These are phyloP conservation scores for Boleophthalmus pectinirostris DNA, from an alignment of 2,113 vertebrate genomes.

Conservation along the genomic window DNA sequence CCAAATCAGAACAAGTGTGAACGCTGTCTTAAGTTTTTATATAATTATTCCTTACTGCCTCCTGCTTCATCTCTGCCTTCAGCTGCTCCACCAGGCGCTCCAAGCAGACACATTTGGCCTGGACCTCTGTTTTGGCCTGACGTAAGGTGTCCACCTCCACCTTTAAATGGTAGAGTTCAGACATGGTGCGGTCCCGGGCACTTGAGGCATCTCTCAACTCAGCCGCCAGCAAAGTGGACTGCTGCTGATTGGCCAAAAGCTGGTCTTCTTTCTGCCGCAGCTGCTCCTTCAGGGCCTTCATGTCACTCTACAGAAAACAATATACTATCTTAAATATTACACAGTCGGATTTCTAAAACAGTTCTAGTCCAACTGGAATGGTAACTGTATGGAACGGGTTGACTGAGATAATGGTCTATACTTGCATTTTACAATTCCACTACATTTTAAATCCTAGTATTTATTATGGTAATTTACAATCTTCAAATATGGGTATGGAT, in stretches of 20 bases:
- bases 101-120: slow-evolving; percentile 78
- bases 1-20: no score
- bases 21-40: no score
- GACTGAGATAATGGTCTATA: no score
- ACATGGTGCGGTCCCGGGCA: slow-evolving; percentile 89
- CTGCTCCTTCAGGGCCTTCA: slow-evolving; percentile 85
- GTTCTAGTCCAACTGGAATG: background rate
- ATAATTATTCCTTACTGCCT: slow-evolving; percentile 77
- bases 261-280: slow-evolving; percentile 94
- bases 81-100: slow-evolving; percentile 73
- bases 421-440: no score
- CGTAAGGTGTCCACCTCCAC: slow-evolving; percentile 81
- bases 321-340: background rate
- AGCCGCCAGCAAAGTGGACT: slow-evolving; percentile 85
- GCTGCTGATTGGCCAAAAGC: slow-evolving; percentile 90
- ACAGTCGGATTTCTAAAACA: background rate
- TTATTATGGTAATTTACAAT: no score
- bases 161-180: slow-evolving; percentile 89
- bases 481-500: no score
- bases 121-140: slow-evolving; percentile 79
- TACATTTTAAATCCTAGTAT: no score
- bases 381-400: background rate
- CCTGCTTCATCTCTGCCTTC: slow-evolving; percentile 78
- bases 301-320: slow-evolving; percentile 79
- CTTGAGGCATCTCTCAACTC: slow-evolving; percentile 93